Evolutionary conservation across 2,888 invertebrate genomes (phyloP), one percentile per base, ranked within the genome.

Genomic region (Hermaeophaga mercurialis): DNA sequence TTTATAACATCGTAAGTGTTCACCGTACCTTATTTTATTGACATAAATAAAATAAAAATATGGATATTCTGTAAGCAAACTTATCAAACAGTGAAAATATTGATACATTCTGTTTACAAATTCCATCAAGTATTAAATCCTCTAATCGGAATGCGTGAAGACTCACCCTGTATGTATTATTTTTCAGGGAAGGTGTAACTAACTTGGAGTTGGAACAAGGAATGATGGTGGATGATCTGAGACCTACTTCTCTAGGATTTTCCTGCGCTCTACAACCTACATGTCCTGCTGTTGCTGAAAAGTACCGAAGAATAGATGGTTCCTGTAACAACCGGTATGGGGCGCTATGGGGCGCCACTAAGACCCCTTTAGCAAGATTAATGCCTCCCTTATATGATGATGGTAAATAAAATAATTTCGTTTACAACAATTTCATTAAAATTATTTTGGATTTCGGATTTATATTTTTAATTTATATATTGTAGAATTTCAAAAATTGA

Each of bases 311-410:
- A 1, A 77, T 88, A 14, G 90, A 91, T 70, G 95, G 95, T 0
- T 85, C 87, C 8, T 96, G 95, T 74, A 95, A 94, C 76, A 94
- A 94, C 76, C 75, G 82, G 1, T 75, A 80, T 4, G 78, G 84
- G 56, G 82, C 88, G 0, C 81, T 82, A 9, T 90, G 90, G 89
- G 95, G 95, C 2, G 81, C 85, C 12, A 81, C 84, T 6, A 79
- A 84, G 44, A 84, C 86, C 14, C 84, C 85, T 1, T 87, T 82
- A 71, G 82, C 86, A 60, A 81, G 88, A 59, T 74, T 89, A 0
- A 72, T 89, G 17, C 85, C 87, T 1, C 87, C 89, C 0, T 83
- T 82, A 52, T 87, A 87, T 64, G 81, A 82, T 60, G 87, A 87
- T 74, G 87, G 87, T 78, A 79, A 36, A 17, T 15, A 15, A 9